phyloP scores from a whole-genome alignment of 2,888 invertebrate genomes.

The Ganaspis brasiliensis region DNA sequence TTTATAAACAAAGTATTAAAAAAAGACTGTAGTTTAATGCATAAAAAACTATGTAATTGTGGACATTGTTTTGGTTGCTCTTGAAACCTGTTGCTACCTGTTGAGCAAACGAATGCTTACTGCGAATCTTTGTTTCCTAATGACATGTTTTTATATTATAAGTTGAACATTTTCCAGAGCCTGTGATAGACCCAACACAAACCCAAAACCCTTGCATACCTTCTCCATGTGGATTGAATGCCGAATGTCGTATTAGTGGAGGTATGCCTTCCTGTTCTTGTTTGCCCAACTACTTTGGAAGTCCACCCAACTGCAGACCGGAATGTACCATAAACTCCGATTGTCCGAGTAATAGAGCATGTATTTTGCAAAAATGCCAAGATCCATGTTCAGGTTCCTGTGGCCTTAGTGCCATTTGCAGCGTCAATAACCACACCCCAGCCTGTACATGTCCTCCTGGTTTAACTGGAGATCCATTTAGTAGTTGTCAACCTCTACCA shows the following conservation, averaged over 20 bases:
- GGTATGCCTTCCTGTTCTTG: conserved; percentile 89
- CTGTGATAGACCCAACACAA: conserved; percentile 50
- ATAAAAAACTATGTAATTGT: too few species aligned
- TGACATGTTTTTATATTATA: neutral
- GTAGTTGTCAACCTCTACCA: conserved; percentile 85
- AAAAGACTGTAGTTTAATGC: too few species aligned
- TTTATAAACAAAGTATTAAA: too few species aligned
- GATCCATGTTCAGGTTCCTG: conserved; percentile 83
- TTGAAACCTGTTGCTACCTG: too few species aligned
- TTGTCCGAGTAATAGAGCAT: conserved; percentile 87
- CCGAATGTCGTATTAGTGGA: conserved; percentile 87
- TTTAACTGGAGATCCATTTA: conserved; percentile 88
- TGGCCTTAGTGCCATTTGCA: conserved; percentile 76
- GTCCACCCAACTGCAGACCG: conserved; percentile 88
- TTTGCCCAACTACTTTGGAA: conserved; percentile 86
- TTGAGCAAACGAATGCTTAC: neutral
- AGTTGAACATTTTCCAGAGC: conserved; percentile 21
- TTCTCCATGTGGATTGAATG: conserved; percentile 89
- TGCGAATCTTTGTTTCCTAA: neutral
- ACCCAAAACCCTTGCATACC: conserved; percentile 83
- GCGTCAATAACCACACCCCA: conserved; percentile 83
- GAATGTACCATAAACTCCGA: conserved; percentile 90
- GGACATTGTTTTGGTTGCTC: too few species aligned
- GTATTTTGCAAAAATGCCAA: conserved; percentile 88
- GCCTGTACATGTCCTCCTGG: conserved; percentile 84